phyloP scores from a whole-genome alignment of 2,113 vertebrate genomes.

The Mus musculus region DNA sequence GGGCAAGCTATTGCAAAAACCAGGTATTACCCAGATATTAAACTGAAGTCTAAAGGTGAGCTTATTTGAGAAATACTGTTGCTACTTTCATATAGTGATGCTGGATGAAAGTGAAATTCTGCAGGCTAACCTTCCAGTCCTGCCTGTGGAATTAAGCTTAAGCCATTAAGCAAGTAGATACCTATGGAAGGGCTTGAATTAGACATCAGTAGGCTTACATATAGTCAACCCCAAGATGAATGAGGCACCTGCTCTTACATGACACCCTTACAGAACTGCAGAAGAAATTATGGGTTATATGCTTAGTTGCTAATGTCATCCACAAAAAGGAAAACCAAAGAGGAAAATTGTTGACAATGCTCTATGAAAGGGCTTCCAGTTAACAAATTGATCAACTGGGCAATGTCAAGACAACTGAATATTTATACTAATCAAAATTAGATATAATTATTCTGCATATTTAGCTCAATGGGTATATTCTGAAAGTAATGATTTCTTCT shows the following conservation, averaged over 20 bases:
- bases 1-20: neutral
- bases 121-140: neutral
- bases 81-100: neutral
- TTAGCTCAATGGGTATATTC: neutral
- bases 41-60: neutral
- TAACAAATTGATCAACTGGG: neutral
- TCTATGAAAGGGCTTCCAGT: neutral
- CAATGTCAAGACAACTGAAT: neutral
- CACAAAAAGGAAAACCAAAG: neutral
- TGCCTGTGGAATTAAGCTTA: neutral
- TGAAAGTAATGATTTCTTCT: neutral
- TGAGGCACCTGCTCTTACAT: neutral
- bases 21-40: neutral
- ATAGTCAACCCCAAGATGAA: neutral
- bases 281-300: neutral
- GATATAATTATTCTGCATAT: neutral
- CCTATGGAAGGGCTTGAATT: neutral
- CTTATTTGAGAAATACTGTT: neutral
- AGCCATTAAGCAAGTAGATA: neutral
- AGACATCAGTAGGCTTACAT: neutral
- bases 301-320: neutral
- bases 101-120: neutral
- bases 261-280: neutral
- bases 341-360: neutral
- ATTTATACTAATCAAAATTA: neutral